Evolutionary conservation across 2,888 invertebrate species (phyloP).

Genomic region (Trichogramma evanescens): DNA sequence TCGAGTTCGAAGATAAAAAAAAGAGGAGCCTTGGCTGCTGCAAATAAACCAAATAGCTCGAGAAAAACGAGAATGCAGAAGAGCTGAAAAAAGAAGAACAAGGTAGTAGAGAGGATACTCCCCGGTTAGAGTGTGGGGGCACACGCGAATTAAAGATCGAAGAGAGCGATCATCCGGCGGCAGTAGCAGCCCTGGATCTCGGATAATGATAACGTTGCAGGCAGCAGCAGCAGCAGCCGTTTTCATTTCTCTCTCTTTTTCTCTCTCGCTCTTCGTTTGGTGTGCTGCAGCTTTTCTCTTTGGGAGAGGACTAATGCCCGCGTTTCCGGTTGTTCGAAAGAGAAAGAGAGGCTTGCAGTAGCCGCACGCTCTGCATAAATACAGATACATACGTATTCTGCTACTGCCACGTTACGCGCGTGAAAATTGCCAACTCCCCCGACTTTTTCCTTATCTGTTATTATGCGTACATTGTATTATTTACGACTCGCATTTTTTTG

Average conservation of each 20-base stretch:
- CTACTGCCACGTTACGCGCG: too few relatives aligned
- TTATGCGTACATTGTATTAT: too few relatives aligned
- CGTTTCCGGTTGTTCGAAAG: slow-evolving; percentile 16
- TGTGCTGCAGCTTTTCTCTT: neutral
- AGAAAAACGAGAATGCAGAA: slow-evolving; percentile 20
- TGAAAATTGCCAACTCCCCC: too few relatives aligned
- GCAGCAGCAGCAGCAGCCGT: too few relatives aligned
- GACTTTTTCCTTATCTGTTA: too few relatives aligned
- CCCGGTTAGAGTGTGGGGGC: slow-evolving; percentile 10
- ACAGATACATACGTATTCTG: too few relatives aligned
- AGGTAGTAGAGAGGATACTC: neutral
- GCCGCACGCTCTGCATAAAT: neutral
- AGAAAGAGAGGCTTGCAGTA: neutral
- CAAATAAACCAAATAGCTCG: slow-evolving; percentile 13
- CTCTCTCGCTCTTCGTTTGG: slow-evolving; percentile 3
- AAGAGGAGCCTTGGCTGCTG: neutral
- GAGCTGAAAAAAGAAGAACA: slow-evolving; percentile 6
- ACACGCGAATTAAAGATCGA: slow-evolving; percentile 22
- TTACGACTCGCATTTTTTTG: too few relatives aligned
- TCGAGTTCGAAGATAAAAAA: slow-evolving; percentile 10
- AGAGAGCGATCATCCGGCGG: slow-evolving; percentile 23
- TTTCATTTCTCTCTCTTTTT: neutral
- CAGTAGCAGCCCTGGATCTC: slow-evolving; percentile 16
- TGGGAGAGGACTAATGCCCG: slow-evolving; percentile 10
- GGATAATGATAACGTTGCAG: slow-evolving; percentile 23